Evolutionary conservation across 2,113 vertebrate species (phyloP), one percentile per base, ranked within the genome.

Genomic region (Clupea harengus): DNA sequence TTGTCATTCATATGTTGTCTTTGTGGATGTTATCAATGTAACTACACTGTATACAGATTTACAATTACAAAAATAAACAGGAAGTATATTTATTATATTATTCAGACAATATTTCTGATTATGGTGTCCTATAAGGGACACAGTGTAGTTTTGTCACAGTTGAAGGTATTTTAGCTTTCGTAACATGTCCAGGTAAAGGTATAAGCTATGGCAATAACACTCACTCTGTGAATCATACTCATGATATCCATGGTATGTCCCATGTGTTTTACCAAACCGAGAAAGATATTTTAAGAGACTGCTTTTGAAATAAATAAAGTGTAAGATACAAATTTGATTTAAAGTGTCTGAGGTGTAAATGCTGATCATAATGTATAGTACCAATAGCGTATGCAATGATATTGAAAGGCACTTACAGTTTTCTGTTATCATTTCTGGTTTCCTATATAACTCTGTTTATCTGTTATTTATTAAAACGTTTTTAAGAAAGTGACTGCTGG

Each of bases 141-240:
- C 10, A 32, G 28, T 32, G 3, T 78, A 32, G 72, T 11, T 39
- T 32, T 78, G 72, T 78, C 72, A 78, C 39, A 78, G 72, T 78
- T 78, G 72, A 32, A 15, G 10, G 72, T 15, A 78, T 78, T 78
- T 78, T 78, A 78, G 72, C 72, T 78, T 78, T 78, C 39, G 17
- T 78, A 78, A 78, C 5, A 78, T 39, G 28, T 78, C 72, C 72
- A 78, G 72, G 72, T 78, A 39, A 18, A 67, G 10, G 5, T 17
- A 78, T 78, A 15, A 39, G 4, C 72, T 78, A 78, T 78, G 72
- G 4, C 72, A 44, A 78, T 78, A 32, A 78, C 72, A 39, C 13
- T 78, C 72, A 78, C 28, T 39, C 15, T 32, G 28, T 32, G 28
- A 78, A 39, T 78, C 32, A 32, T 78, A 13, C 10, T 32, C 13